Conservation (phyloP, 2,797 vertebrate genomes). For the Morelia viridis region DNA sequence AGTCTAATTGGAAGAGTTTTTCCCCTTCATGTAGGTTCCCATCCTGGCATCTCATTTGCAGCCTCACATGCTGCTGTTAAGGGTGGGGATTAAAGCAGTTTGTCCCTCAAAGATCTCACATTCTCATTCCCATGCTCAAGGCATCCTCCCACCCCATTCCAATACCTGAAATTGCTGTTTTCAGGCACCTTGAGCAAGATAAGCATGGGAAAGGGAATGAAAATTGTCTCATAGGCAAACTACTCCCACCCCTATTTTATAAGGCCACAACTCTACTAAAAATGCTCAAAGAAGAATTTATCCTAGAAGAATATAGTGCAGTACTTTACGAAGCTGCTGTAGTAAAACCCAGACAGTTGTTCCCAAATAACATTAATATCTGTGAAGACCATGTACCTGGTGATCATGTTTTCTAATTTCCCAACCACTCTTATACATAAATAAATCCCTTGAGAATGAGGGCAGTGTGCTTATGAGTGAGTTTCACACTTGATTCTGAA, state of each 20-base stretch:
- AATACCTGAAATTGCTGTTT: not conserved
- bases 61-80: not conserved
- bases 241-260: not conserved
- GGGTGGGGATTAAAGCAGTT: not conserved
- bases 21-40: too few species aligned
- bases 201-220: not conserved
- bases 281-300: not conserved
- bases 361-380: not conserved
- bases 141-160: not conserved
- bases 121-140: not conserved
- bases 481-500: not conserved
- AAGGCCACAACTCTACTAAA: not conserved
- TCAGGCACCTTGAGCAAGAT: not conserved
- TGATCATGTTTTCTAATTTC: not conserved
- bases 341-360: not conserved
- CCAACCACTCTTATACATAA: not conserved
- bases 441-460: not conserved
- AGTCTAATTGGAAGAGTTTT: not conserved
- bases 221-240: not conserved
- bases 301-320: not conserved
- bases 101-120: not conserved
- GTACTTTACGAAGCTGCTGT: not conserved
- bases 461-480: not conserved
- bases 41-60: not conserved
- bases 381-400: not conserved